phyloP scores from a whole-genome alignment of 2,113 vertebrate species.

The Entomyzon cyanotis region DNA sequence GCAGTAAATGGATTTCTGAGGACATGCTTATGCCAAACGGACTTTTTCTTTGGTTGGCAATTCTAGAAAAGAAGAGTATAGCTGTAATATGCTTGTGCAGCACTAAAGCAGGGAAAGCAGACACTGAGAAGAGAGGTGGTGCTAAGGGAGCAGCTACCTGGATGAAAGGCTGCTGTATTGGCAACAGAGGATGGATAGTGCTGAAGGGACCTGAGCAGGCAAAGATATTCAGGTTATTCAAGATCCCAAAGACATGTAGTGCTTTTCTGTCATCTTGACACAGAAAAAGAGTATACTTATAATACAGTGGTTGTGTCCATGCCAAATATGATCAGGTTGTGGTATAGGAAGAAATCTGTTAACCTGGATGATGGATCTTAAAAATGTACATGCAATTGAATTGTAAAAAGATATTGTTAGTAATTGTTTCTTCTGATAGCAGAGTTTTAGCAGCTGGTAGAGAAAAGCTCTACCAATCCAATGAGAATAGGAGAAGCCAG shows the following conservation, averaged over 20 bases:
- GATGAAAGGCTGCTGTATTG: not conserved
- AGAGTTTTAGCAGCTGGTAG: not conserved
- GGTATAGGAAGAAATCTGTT: not conserved
- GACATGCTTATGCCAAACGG: not conserved
- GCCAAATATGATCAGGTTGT: not conserved
- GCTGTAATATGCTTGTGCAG: not conserved
- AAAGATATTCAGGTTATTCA: not conserved
- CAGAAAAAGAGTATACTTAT: not conserved
- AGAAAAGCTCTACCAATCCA: not conserved
- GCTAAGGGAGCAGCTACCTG: not conserved
- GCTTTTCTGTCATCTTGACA: not conserved
- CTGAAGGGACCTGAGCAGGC: not conserved
- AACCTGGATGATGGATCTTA: not conserved
- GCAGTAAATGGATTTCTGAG: not conserved
- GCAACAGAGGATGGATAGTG: not conserved
- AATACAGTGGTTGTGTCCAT: fast-evolving
- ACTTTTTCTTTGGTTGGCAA: not conserved
- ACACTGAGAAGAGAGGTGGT: not conserved
- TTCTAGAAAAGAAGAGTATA: not conserved
- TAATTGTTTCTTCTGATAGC: not conserved
- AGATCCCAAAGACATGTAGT: not conserved
- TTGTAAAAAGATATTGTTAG: not conserved
- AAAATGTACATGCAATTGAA: not conserved
- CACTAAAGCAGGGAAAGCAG: not conserved
- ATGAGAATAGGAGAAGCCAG: not conserved